Conservation (phyloP, 1,140 invertebrate species). For the Nymphalis io region DNA sequence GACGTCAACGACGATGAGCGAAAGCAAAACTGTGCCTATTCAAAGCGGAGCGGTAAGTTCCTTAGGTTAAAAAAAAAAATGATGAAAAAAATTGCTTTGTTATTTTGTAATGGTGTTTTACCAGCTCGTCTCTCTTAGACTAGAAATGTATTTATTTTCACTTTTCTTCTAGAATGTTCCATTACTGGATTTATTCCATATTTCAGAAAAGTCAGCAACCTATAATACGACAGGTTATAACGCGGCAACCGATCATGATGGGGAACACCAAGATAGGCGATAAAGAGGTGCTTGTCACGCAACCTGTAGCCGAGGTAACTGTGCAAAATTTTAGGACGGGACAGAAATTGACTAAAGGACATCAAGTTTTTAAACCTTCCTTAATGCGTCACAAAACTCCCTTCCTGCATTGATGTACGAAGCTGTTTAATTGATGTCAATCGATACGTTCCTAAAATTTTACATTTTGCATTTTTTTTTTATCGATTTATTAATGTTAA, state of each 20-base stretch:
- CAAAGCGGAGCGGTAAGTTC: constrained; percentile 53
- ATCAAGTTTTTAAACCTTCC: too few relatives aligned
- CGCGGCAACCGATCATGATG: constrained; percentile 72
- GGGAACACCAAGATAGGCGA: constrained; percentile 75
- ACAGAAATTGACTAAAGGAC: neutral
- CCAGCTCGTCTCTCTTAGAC: too few relatives aligned
- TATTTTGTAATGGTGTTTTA: neutral
- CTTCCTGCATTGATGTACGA: too few relatives aligned
- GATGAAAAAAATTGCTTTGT: too few relatives aligned
- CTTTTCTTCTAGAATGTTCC: too few relatives aligned
- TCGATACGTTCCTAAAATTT: too few relatives aligned
- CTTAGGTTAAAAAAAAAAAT: neutral
- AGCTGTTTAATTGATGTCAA: too few relatives aligned
- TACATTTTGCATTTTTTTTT: neutral
- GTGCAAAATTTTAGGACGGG: constrained; percentile 12
- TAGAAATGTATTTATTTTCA: too few relatives aligned
- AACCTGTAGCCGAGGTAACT: constrained; percentile 60
- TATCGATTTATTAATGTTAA: neutral
- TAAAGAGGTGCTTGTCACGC: constrained; percentile 67
- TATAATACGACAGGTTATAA: constrained; percentile 67
- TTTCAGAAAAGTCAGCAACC: constrained; percentile 57
- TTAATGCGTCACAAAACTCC: too few relatives aligned
- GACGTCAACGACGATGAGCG: constrained; percentile 35
- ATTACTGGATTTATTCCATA: neutral
- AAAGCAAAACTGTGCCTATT: constrained; percentile 51